These are phyloP conservation scores for Trigoniulus corallinus DNA, from an alignment of 1,140 invertebrate species.

Conservation along the genomic window DNA sequence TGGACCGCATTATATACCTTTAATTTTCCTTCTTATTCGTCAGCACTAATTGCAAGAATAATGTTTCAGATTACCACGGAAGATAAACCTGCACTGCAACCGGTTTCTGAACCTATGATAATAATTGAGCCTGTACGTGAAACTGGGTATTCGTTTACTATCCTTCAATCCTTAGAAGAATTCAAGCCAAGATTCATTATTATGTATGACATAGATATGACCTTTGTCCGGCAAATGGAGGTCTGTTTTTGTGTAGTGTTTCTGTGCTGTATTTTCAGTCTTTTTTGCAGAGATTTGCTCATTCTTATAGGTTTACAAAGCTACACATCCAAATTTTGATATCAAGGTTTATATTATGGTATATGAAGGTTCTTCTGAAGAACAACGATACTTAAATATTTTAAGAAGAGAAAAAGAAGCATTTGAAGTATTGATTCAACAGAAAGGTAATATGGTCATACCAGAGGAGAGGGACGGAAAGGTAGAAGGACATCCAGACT, in stretches of 20 bases:
- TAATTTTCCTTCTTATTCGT: too few relatives aligned
- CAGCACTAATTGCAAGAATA: too few relatives aligned
- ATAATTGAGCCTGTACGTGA: neutral
- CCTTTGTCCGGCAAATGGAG: constrained; percentile 73
- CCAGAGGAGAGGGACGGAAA: constrained; percentile 80
- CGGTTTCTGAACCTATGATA: neutral
- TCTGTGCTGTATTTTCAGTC: too few relatives aligned
- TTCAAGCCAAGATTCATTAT: constrained; percentile 66
- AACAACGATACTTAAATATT: constrained; percentile 82
- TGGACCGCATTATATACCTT: too few relatives aligned
- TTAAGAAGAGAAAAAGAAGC: constrained; percentile 81
- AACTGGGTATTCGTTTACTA: neutral
- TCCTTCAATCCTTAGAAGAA: constrained; percentile 29
- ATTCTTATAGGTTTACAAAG: constrained; percentile 61
- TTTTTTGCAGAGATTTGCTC: too few relatives aligned
- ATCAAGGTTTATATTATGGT: constrained; percentile 75
- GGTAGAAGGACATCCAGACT: constrained; percentile 46
- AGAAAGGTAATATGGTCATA: constrained; percentile 83
- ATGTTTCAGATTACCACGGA: too few relatives aligned
- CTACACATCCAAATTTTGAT: constrained; percentile 33
- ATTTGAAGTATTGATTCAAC: constrained; percentile 77
- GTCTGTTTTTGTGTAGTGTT: too few relatives aligned
- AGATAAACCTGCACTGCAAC: too few relatives aligned
- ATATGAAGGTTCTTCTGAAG: constrained; percentile 80
- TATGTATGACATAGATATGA: constrained; percentile 77